Evolutionary conservation across 1,140 invertebrate species (phyloP).

Genomic region (Pachypsylla venusta): DNA sequence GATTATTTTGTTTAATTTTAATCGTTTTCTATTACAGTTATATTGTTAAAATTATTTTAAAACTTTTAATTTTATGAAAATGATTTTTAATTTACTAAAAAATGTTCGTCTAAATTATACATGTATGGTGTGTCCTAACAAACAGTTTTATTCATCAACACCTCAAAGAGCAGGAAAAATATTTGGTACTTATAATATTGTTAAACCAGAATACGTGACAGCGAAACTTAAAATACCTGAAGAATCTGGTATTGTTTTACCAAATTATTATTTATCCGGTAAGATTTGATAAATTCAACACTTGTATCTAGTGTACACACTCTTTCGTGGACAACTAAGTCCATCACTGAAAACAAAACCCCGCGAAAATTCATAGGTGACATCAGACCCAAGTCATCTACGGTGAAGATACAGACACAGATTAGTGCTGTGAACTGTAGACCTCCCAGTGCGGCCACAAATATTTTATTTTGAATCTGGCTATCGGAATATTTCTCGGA

Average conservation of each 20-base stretch:
- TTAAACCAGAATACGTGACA: not conserved
- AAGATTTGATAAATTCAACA: not conserved
- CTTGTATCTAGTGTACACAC: not conserved
- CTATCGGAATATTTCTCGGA: too few relatives aligned
- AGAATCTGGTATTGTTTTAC: not conserved
- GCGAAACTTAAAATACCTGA: not conserved
- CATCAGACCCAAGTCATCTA: not conserved
- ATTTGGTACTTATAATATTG: not conserved
- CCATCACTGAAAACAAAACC: not conserved
- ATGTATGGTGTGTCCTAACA: too few relatives aligned
- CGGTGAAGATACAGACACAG: not conserved
- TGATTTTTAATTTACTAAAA: too few relatives aligned
- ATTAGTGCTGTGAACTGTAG: not conserved
- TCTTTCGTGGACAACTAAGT: not conserved
- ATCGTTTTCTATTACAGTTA: too few relatives aligned
- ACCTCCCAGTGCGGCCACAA: not conserved
- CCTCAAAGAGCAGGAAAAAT: too few relatives aligned
- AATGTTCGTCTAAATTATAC: too few relatives aligned
- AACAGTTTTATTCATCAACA: too few relatives aligned
- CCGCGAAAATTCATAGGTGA: not conserved
- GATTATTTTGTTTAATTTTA: too few relatives aligned
- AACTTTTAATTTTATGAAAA: too few relatives aligned
- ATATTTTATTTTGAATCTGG: too few relatives aligned
- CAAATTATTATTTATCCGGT: slow-evolving; percentile 3
- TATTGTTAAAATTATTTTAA: too few relatives aligned